Percentiles rank a stretch among this genome's conserved stretches.
Conservation (phyloP, 2,888 invertebrate genomes). For the Mesoligia furuncula region DNA sequence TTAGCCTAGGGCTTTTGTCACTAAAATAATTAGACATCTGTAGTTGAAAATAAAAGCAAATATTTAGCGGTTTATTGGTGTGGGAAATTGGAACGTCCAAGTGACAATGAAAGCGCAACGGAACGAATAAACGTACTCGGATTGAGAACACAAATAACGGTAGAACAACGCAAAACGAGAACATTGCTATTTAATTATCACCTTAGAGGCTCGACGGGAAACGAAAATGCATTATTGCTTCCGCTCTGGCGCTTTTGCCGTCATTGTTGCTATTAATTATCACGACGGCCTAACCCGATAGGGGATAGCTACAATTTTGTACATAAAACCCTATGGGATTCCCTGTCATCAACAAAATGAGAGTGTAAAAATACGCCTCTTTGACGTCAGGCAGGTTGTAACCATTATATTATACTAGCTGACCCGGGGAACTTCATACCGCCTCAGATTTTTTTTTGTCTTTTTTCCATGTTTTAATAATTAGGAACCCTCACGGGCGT, state of each 20-base stretch:
- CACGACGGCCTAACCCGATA: slow-evolving; percentile 17
- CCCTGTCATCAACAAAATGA: slow-evolving; percentile 11
- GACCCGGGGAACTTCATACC: too few species aligned
- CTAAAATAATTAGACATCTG: neutral
- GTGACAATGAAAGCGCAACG: slow-evolving; percentile 39
- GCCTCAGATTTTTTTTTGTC: too few species aligned
- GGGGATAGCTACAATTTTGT: slow-evolving; percentile 13
- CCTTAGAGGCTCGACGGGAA: slow-evolving; percentile 35
- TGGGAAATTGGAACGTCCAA: slow-evolving; percentile 42
- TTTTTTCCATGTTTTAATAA: too few species aligned
- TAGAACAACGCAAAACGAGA: slow-evolving; percentile 38
- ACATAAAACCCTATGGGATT: slow-evolving; percentile 26
- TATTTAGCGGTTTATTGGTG: slow-evolving; percentile 39
- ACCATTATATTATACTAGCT: neutral
- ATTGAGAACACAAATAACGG: slow-evolving; percentile 40
- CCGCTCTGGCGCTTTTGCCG: slow-evolving; percentile 34
- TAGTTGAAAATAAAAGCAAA: slow-evolving; percentile 17
- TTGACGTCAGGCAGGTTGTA: slow-evolving; percentile 17
- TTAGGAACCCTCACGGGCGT: too few species aligned
- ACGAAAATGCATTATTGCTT: slow-evolving; percentile 53
- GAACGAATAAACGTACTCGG: slow-evolving; percentile 37
- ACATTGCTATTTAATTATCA: slow-evolving; percentile 49
- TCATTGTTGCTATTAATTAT: slow-evolving; percentile 42
- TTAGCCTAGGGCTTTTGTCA: neutral
- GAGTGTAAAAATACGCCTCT: slow-evolving; percentile 18